Base-by-base conservation (phyloP, 2,888 invertebrate genomes). In the Bellardia bayeri region DNA sequence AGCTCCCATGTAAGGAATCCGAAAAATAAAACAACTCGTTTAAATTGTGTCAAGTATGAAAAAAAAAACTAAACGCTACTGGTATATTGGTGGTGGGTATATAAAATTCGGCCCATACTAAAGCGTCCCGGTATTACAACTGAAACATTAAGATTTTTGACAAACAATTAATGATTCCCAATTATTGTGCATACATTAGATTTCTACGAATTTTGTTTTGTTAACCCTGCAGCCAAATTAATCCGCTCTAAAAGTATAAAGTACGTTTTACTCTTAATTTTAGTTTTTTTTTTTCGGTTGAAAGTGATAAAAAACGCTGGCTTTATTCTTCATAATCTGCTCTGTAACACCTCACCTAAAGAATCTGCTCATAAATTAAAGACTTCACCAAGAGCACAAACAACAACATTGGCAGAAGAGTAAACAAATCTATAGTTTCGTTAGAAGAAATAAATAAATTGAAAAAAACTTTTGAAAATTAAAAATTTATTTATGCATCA, bases 401-500 rank as follows among this genome's bases (percentile, higher is more conserved):
- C 66, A 30, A 2, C 42, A 5, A 68, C 23, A 23, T 23, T 1
- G 23, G 23, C 23, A 63, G 79, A 61, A 42, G 68, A 74, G 54
- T 74, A 75, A 42, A 84, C n/a, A 42, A 66, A 40, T 76, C n/a
- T n/a, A 58, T 72, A 61, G 13, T 69, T 80, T 69, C 69, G 54
- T 85, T 80, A 79, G 80, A 79, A 68, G 1, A 40, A 11, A 54
- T 5, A 64, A 13, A 54, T 16, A 61, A 51, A 23, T 40, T 9
- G 14, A 23, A 23, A 71, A 74, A 51, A 45, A 54, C 30, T 66
- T 13, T 56, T 72, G 42, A 61, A 85, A 80, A 80, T 68, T 61
- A 61, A 80, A 80, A 85, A 80, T 74, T 80, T 85, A 85, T 85
- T 79, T 80, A 74, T 80, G 79, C 84, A 85, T 64, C 72, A 74